Base-by-base conservation (phyloP, 2,113 vertebrate genomes). In the Bungarus multicinctus region DNA sequence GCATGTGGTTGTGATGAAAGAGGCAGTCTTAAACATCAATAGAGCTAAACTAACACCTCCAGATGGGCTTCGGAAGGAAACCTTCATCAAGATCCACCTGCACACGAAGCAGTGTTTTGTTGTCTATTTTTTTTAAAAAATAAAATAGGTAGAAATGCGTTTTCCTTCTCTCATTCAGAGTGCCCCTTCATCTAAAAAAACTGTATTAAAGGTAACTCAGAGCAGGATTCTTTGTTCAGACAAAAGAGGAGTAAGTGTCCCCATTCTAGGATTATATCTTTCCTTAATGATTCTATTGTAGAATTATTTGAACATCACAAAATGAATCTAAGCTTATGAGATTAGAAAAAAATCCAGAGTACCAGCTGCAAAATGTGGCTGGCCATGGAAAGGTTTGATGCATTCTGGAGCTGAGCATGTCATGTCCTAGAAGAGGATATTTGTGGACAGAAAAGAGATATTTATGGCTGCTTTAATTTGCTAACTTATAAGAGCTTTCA, bases 1-100 rank as follows among this genome's bases (percentile, higher is more conserved):
- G 97, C 96, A 97, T 97, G 97, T 97, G 97, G 97, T 96, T 97
- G 95, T 89, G 97, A 97, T 97, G 97, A 98, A 98, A 98, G 97
- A 90, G 95, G 93, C 95, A 97, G 97, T 96, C 96, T 97, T 97
- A 96, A 96, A 97, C 96, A 97, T 97, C 97, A 98, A 98, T 98
- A 97, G 97, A 97, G 96, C 97, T 98, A 98, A 98, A 97, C 97
- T 97, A 97, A 98, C 97, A 97, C 96, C 96, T 97, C 92, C 98
- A 98, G 98, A 98, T 98, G 98, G 97, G 97, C 95, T 97, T 97
- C 88, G 87, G 95, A 97, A 98, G 95, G 94, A 96, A 96, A 95
- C 97, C 96, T 97, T 95, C 94, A 95, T 96, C 96, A 96, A 96
- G 89, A 90, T 96, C 98, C 97, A 98, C 98, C 97, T 99, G 98